These are phyloP conservation scores for Andrena dorsata DNA, from an alignment of 2,888 invertebrate species.

Conservation along the genomic window DNA sequence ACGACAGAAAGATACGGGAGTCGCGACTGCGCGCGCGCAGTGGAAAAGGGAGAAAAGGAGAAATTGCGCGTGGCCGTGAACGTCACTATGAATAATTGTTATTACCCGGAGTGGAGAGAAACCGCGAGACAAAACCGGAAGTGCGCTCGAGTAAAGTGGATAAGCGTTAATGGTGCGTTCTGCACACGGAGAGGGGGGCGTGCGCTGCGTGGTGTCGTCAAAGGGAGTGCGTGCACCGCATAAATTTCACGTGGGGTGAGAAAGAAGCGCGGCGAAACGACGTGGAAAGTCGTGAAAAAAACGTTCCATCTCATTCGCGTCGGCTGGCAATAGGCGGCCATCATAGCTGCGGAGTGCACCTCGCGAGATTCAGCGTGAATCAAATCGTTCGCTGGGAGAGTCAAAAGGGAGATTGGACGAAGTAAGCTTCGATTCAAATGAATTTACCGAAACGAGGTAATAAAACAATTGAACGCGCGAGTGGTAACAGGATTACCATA, in stretches of 20 bases:
- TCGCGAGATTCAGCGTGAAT: not conserved
- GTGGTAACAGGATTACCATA: too few relatives aligned
- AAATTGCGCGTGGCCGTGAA: conserved; percentile 45
- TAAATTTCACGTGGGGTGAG: conserved; percentile 28
- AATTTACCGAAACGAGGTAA: too few relatives aligned
- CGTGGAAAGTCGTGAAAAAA: conserved; percentile 41
- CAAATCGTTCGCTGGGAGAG: not conserved
- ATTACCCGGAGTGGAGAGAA: conserved; percentile 44
- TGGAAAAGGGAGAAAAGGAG: not conserved
- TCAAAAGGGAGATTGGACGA: not conserved
- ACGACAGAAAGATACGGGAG: not conserved
- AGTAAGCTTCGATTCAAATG: not conserved
- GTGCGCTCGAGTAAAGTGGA: conserved; percentile 63
- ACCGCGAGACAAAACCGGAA: conserved; percentile 66
- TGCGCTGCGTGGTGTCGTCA: conserved; percentile 42
- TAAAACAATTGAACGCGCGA: too few relatives aligned
- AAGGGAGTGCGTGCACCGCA: conserved; percentile 51
- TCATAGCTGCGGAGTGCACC: conserved; percentile 9
- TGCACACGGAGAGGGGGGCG: conserved; percentile 39
- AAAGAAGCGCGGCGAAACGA: conserved; percentile 35
- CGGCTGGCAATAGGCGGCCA: conserved; percentile 10
- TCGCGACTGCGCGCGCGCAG: conserved; percentile 10
- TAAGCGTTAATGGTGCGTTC: conserved; percentile 54
- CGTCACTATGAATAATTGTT: conserved; percentile 63
- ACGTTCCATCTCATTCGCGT: conserved; percentile 31